Base-by-base conservation (phyloP, 2,888 invertebrate genomes). In the Alcis repandata region DNA sequence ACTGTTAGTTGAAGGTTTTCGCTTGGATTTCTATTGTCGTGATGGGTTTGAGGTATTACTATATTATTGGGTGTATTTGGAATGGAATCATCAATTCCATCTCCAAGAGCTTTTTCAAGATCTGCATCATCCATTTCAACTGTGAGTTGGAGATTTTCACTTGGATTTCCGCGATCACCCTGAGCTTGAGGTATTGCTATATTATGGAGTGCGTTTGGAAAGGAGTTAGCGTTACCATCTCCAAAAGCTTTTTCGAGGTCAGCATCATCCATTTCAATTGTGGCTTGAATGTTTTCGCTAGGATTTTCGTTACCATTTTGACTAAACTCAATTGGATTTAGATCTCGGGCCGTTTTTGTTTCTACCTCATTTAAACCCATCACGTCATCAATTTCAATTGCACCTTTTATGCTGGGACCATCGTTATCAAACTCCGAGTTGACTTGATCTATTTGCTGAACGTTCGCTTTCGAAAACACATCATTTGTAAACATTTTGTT, bases 401-500 rank as follows among this genome's bases (percentile, higher is more conserved):
- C 2, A 27, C 48, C 48, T 48, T 13, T 15, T 32, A 32, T 48
- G 2, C 27, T 32, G 8, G 48, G 15, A 27, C 48, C 48, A 27
- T 48, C 15, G 10, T 13, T 51, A 51, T 33, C 17, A 10, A 6
- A 36, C 6, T 51, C 19, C 17, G 27, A 3, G 13, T 20, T 20
- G 0, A 19, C 2, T 33, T 33, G 15, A 15, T 19, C 9, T 9
- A 27, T n/a, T 27, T 22, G 4, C 27, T 46, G 22, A 20, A 11
- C 19, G 7, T 48, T 48, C 7, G 17, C n/a, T 3, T 49, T 33
- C 3, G 10, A 17, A 49, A 49, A 49, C 17, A 33, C 33, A 13
- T 49, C 33, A 17, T 17, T 10, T 8, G 49, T 49, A 11, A 49
- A 49, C 33, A 49, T 49, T 49, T 33, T 49, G n/a, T 22, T 27